Percentiles rank a stretch among this genome's conserved stretches.
Conservation (phyloP, 2,888 invertebrate species). For the Orthonychiurus folsomi region DNA sequence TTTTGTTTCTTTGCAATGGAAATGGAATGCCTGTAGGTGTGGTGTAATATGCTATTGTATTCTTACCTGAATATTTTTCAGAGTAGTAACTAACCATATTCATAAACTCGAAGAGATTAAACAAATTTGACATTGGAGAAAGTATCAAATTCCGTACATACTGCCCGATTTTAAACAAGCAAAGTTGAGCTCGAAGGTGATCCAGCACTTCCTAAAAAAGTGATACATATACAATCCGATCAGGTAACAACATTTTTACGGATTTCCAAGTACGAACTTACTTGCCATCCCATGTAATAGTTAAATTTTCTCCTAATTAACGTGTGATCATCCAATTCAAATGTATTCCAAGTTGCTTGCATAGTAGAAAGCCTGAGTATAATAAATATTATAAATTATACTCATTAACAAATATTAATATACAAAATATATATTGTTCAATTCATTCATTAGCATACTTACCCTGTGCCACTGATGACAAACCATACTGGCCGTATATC, state of each 20-base stretch:
- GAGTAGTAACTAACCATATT: conserved; percentile 67
- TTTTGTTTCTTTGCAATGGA: no score
- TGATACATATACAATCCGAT: no score
- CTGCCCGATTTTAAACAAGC: conserved; percentile 58
- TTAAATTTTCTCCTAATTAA: conserved; percentile 66
- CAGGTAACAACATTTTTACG: no score
- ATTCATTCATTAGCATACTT: conserved; percentile 8
- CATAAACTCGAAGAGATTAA: conserved; percentile 75
- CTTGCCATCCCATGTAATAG: conserved; percentile 72
- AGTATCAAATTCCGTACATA: conserved; percentile 59
- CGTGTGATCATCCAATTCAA: conserved; percentile 61
- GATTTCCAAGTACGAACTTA: conserved; percentile 35
- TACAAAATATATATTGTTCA: conserved; percentile 5
- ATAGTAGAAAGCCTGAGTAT: conserved; percentile 43
- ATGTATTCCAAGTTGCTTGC: conserved; percentile 65
- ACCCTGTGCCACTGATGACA: conserved; percentile 55
- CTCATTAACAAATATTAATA: conserved; percentile 2
- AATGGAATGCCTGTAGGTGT: no score
- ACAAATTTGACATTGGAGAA: conserved; percentile 65
- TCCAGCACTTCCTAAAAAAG: conserved; percentile 61
- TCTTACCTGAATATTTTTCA: conserved; percentile 47
- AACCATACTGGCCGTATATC: conserved; percentile 65
- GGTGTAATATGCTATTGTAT: no score
- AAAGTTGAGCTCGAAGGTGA: conserved; percentile 62
- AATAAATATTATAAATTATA: conserved; percentile 15